Conservation (phyloP, 2,113 vertebrate species). For the Eptatretus burgeri region DNA sequence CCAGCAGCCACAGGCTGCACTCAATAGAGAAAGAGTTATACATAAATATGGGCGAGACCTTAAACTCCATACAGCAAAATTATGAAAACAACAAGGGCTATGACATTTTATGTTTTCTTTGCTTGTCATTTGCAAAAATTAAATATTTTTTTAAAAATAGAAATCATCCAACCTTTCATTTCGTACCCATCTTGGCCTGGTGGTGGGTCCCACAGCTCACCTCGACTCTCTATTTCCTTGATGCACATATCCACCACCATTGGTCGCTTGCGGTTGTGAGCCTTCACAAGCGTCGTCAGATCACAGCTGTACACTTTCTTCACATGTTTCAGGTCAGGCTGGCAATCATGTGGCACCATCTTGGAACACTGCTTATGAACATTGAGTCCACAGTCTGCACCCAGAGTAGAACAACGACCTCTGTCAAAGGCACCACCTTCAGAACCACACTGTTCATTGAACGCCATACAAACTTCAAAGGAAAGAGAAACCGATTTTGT, state of each 20-base stretch:
- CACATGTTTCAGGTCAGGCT: conserved; percentile 54
- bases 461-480: too few species aligned
- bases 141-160: too few species aligned
- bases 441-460: too few species aligned
- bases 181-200: background rate
- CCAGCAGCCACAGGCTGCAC: too few species aligned
- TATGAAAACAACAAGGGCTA: too few species aligned
- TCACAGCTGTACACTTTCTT: conserved; percentile 77
- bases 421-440: too few species aligned
- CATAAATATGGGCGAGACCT: too few species aligned
- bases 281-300: conserved; percentile 84
- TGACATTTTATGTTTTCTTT: too few species aligned
- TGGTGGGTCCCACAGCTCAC: conserved; percentile 20
- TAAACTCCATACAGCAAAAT: too few species aligned
- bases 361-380: conserved; percentile 90
- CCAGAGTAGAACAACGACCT: conserved; percentile 9
- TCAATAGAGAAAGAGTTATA: too few species aligned
- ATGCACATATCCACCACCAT: conserved; percentile 99
- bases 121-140: too few species aligned
- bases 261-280: conserved; percentile 63
- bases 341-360: conserved; percentile 86
- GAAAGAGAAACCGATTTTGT: too few species aligned
- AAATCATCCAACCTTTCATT: background rate
- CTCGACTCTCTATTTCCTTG: conserved; percentile 73
- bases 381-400: conserved; percentile 68